Evolutionary conservation across 2,888 invertebrate species (phyloP).

Genomic region (Cheilosia variabilis): DNA sequence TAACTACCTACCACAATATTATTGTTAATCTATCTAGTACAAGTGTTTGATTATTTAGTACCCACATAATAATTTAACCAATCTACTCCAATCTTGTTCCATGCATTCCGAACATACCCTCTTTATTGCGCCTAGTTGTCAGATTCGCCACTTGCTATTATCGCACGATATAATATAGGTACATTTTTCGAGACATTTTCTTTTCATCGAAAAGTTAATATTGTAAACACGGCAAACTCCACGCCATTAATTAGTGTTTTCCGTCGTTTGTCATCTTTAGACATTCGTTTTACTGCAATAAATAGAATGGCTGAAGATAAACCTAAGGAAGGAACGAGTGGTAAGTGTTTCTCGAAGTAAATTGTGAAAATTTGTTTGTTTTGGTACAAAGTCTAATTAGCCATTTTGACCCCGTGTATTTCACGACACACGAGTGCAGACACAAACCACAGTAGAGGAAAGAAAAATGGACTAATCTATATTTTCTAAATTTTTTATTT

Average conservation of each 20-base stretch:
- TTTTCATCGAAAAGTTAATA: neutral
- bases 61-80: neutral
- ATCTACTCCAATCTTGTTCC: constrained; percentile 6
- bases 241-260: neutral
- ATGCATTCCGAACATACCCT: neutral
- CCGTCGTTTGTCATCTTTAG: constrained; percentile 19
- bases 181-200: constrained; percentile 9
- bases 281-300: constrained; percentile 9
- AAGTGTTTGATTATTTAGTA: neutral
- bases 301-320: constrained; percentile 45
- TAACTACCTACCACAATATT: too few relatives aligned
- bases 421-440: constrained; percentile 1
- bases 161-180: neutral
- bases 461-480: neutral
- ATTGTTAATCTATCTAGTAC: too few relatives aligned
- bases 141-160: neutral
- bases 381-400: constrained; percentile 40
- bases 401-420: constrained; percentile 1
- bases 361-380: neutral
- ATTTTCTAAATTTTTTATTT: neutral
- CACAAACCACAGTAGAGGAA: constrained; percentile 28
- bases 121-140: neutral
- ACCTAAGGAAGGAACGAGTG: neutral
- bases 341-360: constrained; percentile 18
- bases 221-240: constrained; percentile 57